Conservation (phyloP, 2,113 vertebrate genomes). For the Colistium nudipinnis region DNA sequence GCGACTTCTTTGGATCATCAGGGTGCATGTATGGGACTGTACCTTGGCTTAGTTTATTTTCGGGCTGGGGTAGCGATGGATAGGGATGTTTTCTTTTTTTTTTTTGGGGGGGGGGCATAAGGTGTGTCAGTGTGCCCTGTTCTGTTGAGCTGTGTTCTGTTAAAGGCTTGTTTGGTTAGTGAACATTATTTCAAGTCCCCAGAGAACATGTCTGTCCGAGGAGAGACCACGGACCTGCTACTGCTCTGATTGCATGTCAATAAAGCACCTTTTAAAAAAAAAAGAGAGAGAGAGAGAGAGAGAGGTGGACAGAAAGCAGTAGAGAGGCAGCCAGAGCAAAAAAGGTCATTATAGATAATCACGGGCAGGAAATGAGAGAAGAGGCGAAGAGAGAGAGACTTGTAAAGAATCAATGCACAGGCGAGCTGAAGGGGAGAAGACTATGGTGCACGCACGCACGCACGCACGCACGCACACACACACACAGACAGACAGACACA, state of each 20-base stretch:
- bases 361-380: conserved; percentile 28
- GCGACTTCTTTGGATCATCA: conserved; percentile 78
- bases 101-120: not conserved
- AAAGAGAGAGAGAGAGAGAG: conserved; percentile 23
- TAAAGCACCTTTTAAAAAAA: conserved; percentile 77
- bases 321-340: conserved; percentile 43
- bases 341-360: conserved; percentile 46
- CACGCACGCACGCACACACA: too few species aligned
- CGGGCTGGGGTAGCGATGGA: conserved; percentile 5
- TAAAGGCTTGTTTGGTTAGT: conserved; percentile 72
- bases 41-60: conserved; percentile 74
- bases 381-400: conserved; percentile 46
- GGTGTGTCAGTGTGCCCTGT: conserved; percentile 68
- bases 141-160: conserved; percentile 56
- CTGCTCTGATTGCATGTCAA: conserved; percentile 69
- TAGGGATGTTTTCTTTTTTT: not conserved
- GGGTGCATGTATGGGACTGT: conserved; percentile 68
- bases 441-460: conserved; percentile 19
- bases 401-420: conserved; percentile 62
- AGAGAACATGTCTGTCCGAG: conserved; percentile 60
- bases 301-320: conserved; percentile 21
- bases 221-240: conserved; percentile 57
- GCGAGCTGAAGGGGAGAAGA: conserved; percentile 32
- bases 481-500: too few species aligned
- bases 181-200: conserved; percentile 67